Base-by-base conservation (phyloP, 2,113 vertebrate species). In the Cebidichthys violaceus region DNA sequence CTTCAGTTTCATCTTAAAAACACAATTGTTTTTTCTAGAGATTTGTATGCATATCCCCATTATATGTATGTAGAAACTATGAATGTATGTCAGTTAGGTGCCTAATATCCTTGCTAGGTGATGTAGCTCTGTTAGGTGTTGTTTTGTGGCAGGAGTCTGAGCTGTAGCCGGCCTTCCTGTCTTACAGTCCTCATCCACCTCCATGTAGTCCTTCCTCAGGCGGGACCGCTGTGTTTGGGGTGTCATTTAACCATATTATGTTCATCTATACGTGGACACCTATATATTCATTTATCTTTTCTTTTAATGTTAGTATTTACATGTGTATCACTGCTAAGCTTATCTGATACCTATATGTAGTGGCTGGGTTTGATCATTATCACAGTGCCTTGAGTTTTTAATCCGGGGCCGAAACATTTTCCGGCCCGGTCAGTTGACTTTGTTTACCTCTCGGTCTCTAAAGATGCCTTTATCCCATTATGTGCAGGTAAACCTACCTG, bases 71-170 rank as follows among this genome's bases (percentile, higher is more conserved):
- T 93, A 91, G 90, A 91, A 91, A 74, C 52, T 86, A 69, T 88
- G 92, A 92, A 92, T 92, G 88, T 90, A 91, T 84, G 79, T 89
- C 77, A 82, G 79, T 79, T 93, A 92, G 92, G 89, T 83, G 83
- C 90, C 71, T 86, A 57, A 86, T 87, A 82, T 89, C 64, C 86
- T 89, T 72, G 84, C 79, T 92, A 90, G 88, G 72, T 85, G 72
- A 81, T 69, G 75, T 92, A 91, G 90, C 84, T 81, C 82, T 75
- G 67, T 89, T 90, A 90, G 88, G 67, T 78, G 82, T 55, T 79
- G 82, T 89, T 17, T 84, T n/a, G 81, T 89, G 70, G 77, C 83
- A 79, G 83, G 80, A 35, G 69, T 41, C 67, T 29, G 75, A 86
- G 83, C 86, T 85, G 90, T 69, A 47, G 71, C 68, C 86, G 79